Conservation (phyloP, 2,113 vertebrate species). For the Chaenocephalus aceratus region DNA sequence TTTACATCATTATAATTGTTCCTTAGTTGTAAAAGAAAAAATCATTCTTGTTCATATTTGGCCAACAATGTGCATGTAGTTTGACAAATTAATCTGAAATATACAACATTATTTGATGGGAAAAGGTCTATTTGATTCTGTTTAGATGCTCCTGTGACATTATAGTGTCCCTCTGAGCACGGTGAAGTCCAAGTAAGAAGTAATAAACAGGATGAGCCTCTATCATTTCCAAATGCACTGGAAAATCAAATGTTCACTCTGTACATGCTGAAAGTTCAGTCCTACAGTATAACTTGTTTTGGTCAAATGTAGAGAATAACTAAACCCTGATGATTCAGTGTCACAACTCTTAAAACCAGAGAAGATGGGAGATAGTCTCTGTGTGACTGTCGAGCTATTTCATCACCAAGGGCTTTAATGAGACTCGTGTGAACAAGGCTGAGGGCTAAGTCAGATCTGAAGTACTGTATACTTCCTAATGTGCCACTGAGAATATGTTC, state of each 20-base stretch:
- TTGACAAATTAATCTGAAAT: constrained; percentile 59
- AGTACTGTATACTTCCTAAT: constrained; percentile 56
- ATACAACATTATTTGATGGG: not conserved
- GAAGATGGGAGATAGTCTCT: constrained; percentile 13
- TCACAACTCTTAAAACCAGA: constrained; percentile 10
- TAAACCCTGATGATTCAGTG: not conserved
- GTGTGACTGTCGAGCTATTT: constrained; percentile 18
- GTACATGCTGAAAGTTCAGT: not conserved
- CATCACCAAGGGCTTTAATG: constrained; percentile 46
- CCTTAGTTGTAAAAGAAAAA: constrained; percentile 54
- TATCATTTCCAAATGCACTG: not conserved
- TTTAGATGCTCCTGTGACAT: constrained; percentile 35
- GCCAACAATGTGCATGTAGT: constrained; percentile 73
- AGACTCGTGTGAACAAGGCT: constrained; percentile 7
- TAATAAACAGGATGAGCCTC: not conserved
- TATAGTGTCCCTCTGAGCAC: not conserved
- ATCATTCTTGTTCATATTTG: constrained; percentile 76
- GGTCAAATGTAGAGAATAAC: not conserved
- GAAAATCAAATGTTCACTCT: not conserved
- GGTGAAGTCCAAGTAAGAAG: not conserved
- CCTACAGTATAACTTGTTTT: not conserved
- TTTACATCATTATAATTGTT: constrained; percentile 29
- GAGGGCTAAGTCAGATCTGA: constrained; percentile 8
- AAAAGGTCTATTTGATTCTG: constrained; percentile 16
- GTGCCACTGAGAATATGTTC: constrained; percentile 55